Percentiles rank a stretch among this genome's conserved stretches.
phyloP scores from a whole-genome alignment of 2,888 invertebrate genomes.

The Exephanes ischioxanthus region DNA sequence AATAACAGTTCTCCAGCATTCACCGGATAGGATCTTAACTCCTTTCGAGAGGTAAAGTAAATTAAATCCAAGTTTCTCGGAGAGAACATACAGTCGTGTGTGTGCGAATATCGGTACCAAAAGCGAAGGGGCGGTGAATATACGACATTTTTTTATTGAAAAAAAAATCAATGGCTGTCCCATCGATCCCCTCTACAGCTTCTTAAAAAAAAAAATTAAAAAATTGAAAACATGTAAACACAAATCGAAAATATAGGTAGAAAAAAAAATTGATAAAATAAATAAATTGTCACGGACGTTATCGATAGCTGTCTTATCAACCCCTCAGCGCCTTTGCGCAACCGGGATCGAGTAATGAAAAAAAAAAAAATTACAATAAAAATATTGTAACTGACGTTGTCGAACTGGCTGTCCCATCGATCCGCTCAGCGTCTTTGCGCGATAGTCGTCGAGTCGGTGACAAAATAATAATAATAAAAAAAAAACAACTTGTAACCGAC shows the following conservation, averaged over 20 bases:
- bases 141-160: neutral
- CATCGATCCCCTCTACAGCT: neutral
- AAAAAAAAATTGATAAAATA: too few species aligned
- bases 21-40: slow-evolving; percentile 82
- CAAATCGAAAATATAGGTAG: too few species aligned
- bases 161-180: neutral
- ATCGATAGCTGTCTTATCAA: too few species aligned
- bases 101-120: slow-evolving; percentile 8
- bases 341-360: neutral
- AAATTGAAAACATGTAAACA: too few species aligned
- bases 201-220: neutral
- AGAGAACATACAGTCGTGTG: slow-evolving; percentile 1
- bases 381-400: slow-evolving; percentile 58
- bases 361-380: slow-evolving; percentile 29
- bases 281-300: too few species aligned
- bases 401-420: too few species aligned
- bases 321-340: too few species aligned
- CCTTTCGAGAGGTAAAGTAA: slow-evolving; percentile 79
- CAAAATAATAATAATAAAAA: slow-evolving; percentile 38
- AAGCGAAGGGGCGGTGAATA: neutral
- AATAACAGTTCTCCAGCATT: slow-evolving; percentile 79
- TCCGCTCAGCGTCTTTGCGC: too few species aligned
- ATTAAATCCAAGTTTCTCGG: slow-evolving; percentile 77
- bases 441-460: neutral
- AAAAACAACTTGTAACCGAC: slow-evolving; percentile 57